Percentiles rank a stretch among this genome's conserved stretches.
phyloP scores from a whole-genome alignment of 2,797 vertebrate genomes.

The Tangara arthus region DNA sequence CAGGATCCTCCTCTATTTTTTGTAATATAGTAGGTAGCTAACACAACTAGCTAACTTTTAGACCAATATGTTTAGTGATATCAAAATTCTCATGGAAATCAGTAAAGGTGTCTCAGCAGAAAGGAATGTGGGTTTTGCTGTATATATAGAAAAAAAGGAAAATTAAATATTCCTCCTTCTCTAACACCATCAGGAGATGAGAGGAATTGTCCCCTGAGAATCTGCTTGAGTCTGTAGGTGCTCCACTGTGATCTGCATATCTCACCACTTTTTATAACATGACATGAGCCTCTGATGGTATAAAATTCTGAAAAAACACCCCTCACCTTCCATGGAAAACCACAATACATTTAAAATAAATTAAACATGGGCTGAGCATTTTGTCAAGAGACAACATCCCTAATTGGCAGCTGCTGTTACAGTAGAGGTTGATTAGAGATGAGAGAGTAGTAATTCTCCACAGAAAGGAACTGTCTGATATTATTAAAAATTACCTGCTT shows the following conservation, averaged over 20 bases:
- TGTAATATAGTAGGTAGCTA: background rate
- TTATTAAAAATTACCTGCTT: conserved; percentile 69
- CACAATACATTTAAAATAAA: conserved; percentile 51
- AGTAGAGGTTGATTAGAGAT: conserved; percentile 64
- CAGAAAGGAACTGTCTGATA: conserved; percentile 60
- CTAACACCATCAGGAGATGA: background rate
- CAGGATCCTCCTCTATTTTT: background rate
- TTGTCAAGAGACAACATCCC: conserved; percentile 56
- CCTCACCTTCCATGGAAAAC: conserved; percentile 30
- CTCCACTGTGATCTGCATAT: background rate
- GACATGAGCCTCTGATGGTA: background rate
- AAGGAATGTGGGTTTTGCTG: background rate
- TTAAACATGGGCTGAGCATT: conserved; percentile 38
- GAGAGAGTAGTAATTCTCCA: conserved; percentile 70
- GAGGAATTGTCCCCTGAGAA: background rate
- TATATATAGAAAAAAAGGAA: background rate
- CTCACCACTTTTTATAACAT: background rate
- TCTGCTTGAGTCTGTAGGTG: background rate
- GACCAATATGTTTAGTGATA: background rate
- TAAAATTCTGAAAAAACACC: background rate
- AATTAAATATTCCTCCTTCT: background rate
- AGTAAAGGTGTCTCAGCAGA: background rate
- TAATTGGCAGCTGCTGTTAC: conserved; percentile 68
- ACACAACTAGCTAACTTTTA: background rate
- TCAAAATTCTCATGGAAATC: background rate